Base-by-base conservation (phyloP, 2,797 vertebrate genomes). In the Varecia variegata region DNA sequence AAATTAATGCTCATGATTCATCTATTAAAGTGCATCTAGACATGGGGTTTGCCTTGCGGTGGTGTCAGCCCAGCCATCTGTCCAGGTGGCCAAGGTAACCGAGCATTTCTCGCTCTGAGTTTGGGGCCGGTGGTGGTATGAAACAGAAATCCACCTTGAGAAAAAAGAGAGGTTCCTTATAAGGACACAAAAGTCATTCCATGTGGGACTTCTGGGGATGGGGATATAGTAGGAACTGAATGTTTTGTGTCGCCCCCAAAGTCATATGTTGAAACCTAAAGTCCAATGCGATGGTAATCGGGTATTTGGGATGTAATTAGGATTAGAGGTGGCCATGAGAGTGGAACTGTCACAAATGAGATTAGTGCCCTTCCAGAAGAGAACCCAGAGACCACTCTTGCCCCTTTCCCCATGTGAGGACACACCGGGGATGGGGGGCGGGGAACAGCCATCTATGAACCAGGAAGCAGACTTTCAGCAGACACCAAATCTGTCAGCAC, bases 1-100 rank as follows among this genome's bases (percentile, higher is more conserved):
- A 98, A 98, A 97, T 94, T 47, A 88, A 84, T 82, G 86, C 87
- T 71, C 93, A 73, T 17, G 65, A 81, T 45, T 96, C 76, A 93
- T 91, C 92, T 77, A 83, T 90, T 71, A 79, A 74, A 40, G 43
- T 58, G 50, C n/a, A 47, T 30, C 54, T 23, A 83, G 62, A 88
- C 43, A 0, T 0, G 5, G 8, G 0, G 32, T 30, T 84, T 23
- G 6, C 81, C 50, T 56, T 3, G 0, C 30, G 1, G 0, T 12
- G 7, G 60, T 54, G 35, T 38, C n/a, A 52, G 32, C 13, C 43
- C 65, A 56, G 56, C 4, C 15, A 5, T 27, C 50, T 60, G n/a
- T 27, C 81, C 9, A 0, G 10, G 80, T 32, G 81, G 4, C 35
- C 86, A 10, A 43, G 21, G 6, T 21, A 35, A 38, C 27, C 0